A percentile compares a stretch with the other conserved stretches of the same genome.
Conservation (phyloP, 2,888 invertebrate species). For the Amorpha juglandis region DNA sequence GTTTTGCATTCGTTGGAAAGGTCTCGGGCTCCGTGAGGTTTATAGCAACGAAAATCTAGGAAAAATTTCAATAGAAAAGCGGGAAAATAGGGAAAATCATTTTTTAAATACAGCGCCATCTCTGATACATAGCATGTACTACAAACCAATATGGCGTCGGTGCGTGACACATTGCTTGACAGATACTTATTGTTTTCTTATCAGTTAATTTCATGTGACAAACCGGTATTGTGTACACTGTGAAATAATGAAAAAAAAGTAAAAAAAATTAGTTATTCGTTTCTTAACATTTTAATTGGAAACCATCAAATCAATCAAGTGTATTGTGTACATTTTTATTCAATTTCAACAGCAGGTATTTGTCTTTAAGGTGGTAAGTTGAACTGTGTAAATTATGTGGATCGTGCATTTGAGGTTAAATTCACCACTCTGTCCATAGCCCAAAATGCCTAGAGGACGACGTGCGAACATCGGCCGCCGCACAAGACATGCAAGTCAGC, state of each 20-base stretch:
- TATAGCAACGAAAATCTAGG: constrained; percentile 32
- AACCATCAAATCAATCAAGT: neutral
- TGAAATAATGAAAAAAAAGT: constrained; percentile 32
- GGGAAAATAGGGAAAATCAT: too few species aligned
- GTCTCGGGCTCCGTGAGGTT: constrained; percentile 40
- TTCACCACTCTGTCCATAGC: constrained; percentile 40
- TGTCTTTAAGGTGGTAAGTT: constrained; percentile 42
- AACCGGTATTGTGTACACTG: constrained; percentile 37
- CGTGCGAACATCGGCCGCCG: constrained; percentile 45
- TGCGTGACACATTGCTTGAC: constrained; percentile 13
- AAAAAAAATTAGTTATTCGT: constrained; percentile 28
- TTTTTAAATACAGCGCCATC: constrained; percentile 31
- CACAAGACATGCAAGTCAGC: constrained; percentile 37
- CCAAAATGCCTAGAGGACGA: constrained; percentile 45
- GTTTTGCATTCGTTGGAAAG: constrained; percentile 44
- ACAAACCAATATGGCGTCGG: constrained; percentile 26
- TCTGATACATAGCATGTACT: constrained; percentile 41
- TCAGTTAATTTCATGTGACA: constrained; percentile 34
- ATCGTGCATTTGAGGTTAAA: constrained; percentile 40
- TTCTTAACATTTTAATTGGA: constrained; percentile 30
- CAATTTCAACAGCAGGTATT: constrained; percentile 38
- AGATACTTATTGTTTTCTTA: constrained; percentile 32
- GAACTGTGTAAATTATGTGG: constrained; percentile 42
- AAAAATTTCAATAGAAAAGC: constrained; percentile 29
- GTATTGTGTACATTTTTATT: neutral